phyloP scores from a whole-genome alignment of 2,888 invertebrate species.

The Drosophila anomalipes region DNA sequence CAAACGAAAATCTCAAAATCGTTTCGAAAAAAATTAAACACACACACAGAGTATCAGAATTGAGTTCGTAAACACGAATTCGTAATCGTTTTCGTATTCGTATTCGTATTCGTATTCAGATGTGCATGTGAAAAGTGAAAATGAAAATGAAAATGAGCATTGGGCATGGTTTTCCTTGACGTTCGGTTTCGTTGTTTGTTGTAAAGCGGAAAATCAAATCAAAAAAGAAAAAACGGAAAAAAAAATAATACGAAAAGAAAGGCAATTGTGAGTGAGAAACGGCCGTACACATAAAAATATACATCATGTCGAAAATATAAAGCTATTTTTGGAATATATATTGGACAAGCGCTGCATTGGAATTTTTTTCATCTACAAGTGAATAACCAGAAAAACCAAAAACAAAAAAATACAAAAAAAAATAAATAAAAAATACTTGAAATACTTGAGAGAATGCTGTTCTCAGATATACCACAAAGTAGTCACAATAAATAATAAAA shows the following conservation, averaged over 20 bases:
- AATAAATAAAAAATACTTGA: background rate
- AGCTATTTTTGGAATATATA: constrained; percentile 79
- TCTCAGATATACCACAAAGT: constrained; percentile 3
- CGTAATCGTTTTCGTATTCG: constrained; percentile 30
- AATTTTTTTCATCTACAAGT: constrained; percentile 49
- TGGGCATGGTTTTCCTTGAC: constrained; percentile 76
- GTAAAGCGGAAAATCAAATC: constrained; percentile 63
- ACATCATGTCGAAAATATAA: constrained; percentile 76
- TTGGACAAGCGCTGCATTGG: constrained; percentile 70
- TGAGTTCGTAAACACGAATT: constrained; percentile 28
- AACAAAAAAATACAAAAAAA: background rate
- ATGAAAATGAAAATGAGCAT: constrained; percentile 76
- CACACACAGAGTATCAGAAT: constrained; percentile 31
- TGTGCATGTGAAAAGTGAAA: constrained; percentile 74
- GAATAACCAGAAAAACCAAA: constrained; percentile 36
- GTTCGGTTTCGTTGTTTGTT: constrained; percentile 57
- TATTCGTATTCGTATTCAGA: constrained; percentile 34
- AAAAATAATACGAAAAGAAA: constrained; percentile 56
- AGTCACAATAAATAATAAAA: constrained; percentile 25
- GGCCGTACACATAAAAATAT: constrained; percentile 47
- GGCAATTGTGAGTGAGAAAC: constrained; percentile 73
- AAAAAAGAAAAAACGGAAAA: constrained; percentile 31
- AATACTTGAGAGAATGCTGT: background rate
- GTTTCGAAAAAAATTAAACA: constrained; percentile 44
- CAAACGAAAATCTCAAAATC: constrained; percentile 46